Evolutionary conservation across 2,797 vertebrate genomes (phyloP).

Genomic region (Sphenopsis melanotis): DNA sequence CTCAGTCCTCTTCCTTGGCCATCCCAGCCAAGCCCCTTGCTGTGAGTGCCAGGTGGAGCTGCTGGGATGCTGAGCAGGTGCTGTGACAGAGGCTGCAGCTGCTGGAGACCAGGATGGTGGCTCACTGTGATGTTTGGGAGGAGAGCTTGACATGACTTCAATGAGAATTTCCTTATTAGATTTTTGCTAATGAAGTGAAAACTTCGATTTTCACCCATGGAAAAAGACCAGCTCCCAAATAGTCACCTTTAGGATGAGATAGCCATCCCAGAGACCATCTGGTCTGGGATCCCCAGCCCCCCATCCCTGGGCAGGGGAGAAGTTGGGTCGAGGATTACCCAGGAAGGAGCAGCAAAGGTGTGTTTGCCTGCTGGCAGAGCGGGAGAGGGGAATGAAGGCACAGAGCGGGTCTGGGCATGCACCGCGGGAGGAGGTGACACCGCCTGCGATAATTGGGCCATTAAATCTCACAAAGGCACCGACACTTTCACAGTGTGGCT

Average conservation of each 20-base stretch:
- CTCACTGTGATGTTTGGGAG: neutral
- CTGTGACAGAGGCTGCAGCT: neutral
- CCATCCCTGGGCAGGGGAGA: neutral
- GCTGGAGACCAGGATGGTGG: neutral
- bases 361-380: neutral
- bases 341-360: neutral
- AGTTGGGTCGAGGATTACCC: neutral
- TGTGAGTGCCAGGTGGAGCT: neutral
- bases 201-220: neutral
- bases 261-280: neutral
- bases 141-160: neutral
- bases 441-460: constrained; percentile 15
- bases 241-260: neutral
- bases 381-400: neutral
- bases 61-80: neutral
- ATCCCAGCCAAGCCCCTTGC: neutral
- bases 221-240: neutral
- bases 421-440: constrained; percentile 6
- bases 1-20: neutral
- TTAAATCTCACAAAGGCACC: constrained; percentile 46
- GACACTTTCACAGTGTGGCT: neutral
- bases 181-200: neutral
- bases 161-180: neutral
- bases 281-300: neutral
- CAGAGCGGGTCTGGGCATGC: neutral